These are phyloP conservation scores for Cirrhinus mrigala DNA, from an alignment of 2,797 vertebrate species.

Conservation along the genomic window DNA sequence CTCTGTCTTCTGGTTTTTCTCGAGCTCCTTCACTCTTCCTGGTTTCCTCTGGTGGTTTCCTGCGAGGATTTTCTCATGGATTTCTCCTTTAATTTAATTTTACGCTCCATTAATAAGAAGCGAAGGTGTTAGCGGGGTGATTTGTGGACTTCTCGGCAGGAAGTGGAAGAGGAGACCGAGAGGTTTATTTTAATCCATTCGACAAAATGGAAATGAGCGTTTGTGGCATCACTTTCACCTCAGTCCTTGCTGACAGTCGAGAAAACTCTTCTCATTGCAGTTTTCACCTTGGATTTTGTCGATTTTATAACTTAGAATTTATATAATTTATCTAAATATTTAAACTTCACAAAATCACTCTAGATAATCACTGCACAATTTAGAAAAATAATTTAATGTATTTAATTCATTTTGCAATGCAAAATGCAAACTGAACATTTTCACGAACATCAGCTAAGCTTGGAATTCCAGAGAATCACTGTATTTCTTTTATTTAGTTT, in stretches of 20 bases:
- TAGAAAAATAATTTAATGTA: no score
- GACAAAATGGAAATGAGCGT: background rate
- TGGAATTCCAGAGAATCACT: background rate
- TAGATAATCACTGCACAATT: background rate
- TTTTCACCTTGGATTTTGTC: background rate
- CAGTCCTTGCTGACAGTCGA: background rate
- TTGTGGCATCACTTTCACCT: background rate
- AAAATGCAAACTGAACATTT: background rate
- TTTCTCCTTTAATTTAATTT: conserved; percentile 56
- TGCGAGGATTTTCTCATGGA: conserved; percentile 37
- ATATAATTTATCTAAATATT: background rate
- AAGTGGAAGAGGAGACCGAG: conserved; percentile 17
- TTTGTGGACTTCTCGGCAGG: conserved; percentile 32
- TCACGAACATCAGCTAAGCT: background rate
- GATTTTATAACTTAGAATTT: background rate
- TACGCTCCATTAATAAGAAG: conserved; percentile 51
- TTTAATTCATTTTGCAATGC: background rate
- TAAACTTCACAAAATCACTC: background rate
- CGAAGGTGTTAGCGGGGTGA: conserved; percentile 43
- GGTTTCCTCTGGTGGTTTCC: conserved; percentile 13
- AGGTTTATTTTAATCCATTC: conserved; percentile 39
- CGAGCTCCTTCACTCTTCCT: background rate
- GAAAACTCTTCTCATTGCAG: background rate
- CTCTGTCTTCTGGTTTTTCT: background rate
- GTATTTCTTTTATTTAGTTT: no score